Conservation (phyloP, 2,113 vertebrate genomes). For the Fregata magnificens region DNA sequence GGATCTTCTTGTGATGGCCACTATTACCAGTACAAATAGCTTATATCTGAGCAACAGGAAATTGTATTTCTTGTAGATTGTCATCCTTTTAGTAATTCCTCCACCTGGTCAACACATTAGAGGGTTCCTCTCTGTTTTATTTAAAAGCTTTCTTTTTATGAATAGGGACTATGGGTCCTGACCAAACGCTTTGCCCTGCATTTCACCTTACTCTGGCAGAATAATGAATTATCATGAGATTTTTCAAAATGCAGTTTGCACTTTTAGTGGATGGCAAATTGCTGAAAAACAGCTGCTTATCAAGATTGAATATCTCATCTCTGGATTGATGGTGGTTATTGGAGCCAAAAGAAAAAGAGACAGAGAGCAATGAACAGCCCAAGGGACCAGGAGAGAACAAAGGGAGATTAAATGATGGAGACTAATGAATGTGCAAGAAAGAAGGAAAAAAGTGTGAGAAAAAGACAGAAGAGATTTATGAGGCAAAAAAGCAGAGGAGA, state of each 20-base stretch:
- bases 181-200: slow-evolving; percentile 28
- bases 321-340: slow-evolving; percentile 32
- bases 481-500: not conserved
- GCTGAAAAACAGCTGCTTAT: slow-evolving; percentile 42
- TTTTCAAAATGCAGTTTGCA: slow-evolving; percentile 33
- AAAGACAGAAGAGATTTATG: slow-evolving; percentile 3
- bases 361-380: slow-evolving; percentile 6
- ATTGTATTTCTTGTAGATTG: not conserved
- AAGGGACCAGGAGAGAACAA: not conserved
- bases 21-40: not conserved
- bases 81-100: not conserved
- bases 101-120: not conserved
- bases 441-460: not conserved
- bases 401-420: slow-evolving; percentile 22
- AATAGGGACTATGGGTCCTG: not conserved
- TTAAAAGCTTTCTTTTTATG: not conserved
- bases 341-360: slow-evolving; percentile 34
- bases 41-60: not conserved
- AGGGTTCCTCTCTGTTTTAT: not conserved
- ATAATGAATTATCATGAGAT: slow-evolving; percentile 31
- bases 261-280: slow-evolving; percentile 21
- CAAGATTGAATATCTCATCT: slow-evolving; percentile 38
- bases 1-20: not conserved
- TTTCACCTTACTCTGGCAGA: slow-evolving; percentile 41
- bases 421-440: slow-evolving; percentile 26